Conservation (phyloP, 2,113 vertebrate genomes). For the Grus americana region DNA sequence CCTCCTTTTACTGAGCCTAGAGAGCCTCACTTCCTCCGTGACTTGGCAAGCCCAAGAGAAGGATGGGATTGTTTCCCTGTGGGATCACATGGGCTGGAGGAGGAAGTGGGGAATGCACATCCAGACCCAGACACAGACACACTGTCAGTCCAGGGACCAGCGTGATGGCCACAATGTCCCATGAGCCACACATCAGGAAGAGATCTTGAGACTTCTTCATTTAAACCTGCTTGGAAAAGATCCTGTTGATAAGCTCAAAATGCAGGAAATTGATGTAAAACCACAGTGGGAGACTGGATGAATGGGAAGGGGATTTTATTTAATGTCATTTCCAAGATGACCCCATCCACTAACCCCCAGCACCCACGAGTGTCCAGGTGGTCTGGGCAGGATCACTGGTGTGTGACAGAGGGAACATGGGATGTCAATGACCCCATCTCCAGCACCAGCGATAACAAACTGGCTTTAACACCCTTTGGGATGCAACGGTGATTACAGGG, state of each 20-base stretch:
- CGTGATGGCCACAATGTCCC: background rate
- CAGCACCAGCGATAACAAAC: background rate
- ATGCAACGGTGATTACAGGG: background rate
- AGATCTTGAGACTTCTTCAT: background rate
- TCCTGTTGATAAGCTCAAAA: background rate
- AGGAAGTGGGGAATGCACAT: background rate
- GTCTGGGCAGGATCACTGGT: background rate
- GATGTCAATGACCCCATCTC: background rate
- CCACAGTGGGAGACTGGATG: background rate
- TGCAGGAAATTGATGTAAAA: background rate
- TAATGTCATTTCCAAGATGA: background rate
- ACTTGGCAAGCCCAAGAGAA: background rate
- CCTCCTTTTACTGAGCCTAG: background rate
- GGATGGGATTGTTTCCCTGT: background rate
- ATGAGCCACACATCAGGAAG: background rate
- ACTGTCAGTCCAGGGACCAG: background rate
- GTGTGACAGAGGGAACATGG: accelerated
- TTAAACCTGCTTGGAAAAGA: background rate
- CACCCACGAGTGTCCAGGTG: background rate
- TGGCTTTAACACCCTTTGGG: background rate
- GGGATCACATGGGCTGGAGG: background rate
- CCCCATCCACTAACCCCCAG: background rate
- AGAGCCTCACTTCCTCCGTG: background rate
- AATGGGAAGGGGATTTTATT: background rate
- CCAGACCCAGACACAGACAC: accelerated